Base-by-base conservation (phyloP, 2,113 vertebrate genomes). In the Halichoerus grypus region DNA sequence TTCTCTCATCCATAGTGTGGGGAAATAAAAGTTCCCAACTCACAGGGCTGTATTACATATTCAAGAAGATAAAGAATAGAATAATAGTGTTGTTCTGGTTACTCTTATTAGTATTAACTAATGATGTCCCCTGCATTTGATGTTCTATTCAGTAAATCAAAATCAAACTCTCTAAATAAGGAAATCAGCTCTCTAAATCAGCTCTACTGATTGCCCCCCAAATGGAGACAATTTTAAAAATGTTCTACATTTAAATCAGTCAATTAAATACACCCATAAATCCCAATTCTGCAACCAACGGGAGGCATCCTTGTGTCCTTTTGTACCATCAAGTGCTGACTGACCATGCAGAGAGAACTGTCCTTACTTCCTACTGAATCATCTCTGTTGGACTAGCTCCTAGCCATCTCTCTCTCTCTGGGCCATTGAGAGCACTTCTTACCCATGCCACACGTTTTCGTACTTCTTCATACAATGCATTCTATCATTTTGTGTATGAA, bases 321-420 rank as follows among this genome's bases (percentile, higher is more conserved):
- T 36, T n/a, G 4, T 57, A 18, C 4, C 3, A 18, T 61, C 7
- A 63, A 16, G 13, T 49, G 1, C 7, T 51, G 39, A 59, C 0
- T 51, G 36, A 46, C 15, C 3, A 81, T n/a, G 74, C 39, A 33
- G 59, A 81, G 11, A 88, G 5, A 42, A 49, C 3, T 39, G 26
- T 65, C 19, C 13, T 18, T n/a, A 4, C 3, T 39, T 67, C n/a
- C 6, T 22, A 11, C 10, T 67, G 42, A 72, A 7, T 39, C 26
- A 26, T 42, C 28, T 4, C 12, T 7, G 1, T n/a, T 84, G 4
- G 7, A 7, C 14, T 42, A 59, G 39, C 4, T 92, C 26, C 36
- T 11, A 18, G 49, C 24, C 39, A 61, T 19, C 5, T 59, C 12
- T 10, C 10, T 6, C 36, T 80, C 67, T 49, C 15, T 59, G 49